Percentiles rank a stretch among this genome's conserved stretches.
Evolutionary conservation across 2,113 vertebrate species (phyloP).

Genomic region (Paramisgurnus dabryanus): DNA sequence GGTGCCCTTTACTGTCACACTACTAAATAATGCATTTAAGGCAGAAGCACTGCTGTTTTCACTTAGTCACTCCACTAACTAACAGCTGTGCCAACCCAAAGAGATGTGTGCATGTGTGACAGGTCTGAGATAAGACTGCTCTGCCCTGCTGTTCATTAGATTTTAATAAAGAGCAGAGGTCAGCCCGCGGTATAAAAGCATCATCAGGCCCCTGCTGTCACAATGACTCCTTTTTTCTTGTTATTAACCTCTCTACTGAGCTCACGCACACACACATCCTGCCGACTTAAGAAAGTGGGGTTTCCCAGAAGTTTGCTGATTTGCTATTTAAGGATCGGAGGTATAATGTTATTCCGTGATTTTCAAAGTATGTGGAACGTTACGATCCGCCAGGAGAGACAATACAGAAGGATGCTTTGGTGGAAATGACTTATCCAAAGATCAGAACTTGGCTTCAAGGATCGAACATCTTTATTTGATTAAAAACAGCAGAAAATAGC

Average conservation of each 20-base stretch:
- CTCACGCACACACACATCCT: constrained; percentile 8
- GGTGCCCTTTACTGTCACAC: no score
- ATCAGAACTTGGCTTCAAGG: constrained; percentile 26
- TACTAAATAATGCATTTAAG: neutral
- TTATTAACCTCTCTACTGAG: constrained; percentile 30
- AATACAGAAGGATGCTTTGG: constrained; percentile 15
- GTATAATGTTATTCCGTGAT: neutral
- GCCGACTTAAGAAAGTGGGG: neutral
- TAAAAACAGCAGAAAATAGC: constrained; percentile 24
- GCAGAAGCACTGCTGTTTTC: neutral
- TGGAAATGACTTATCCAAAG: constrained; percentile 43
- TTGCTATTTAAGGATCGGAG: neutral
- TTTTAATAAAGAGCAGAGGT: constrained; percentile 58
- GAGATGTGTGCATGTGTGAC: constrained; percentile 9
- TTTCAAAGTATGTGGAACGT: neutral
- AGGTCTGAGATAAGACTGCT: constrained; percentile 50
- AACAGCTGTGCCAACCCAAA: neutral
- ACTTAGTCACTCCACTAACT: neutral
- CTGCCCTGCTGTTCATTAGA: constrained; percentile 56
- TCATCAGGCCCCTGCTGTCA: constrained; percentile 45
- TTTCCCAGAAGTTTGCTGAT: neutral
- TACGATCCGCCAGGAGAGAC: constrained; percentile 40
- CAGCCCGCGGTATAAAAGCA: constrained; percentile 42
- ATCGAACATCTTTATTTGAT: constrained; percentile 36
- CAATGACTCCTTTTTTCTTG: constrained; percentile 56